These are phyloP conservation scores for Melanchra persicariae DNA, from an alignment of 2,888 invertebrate species.

Conservation along the genomic window DNA sequence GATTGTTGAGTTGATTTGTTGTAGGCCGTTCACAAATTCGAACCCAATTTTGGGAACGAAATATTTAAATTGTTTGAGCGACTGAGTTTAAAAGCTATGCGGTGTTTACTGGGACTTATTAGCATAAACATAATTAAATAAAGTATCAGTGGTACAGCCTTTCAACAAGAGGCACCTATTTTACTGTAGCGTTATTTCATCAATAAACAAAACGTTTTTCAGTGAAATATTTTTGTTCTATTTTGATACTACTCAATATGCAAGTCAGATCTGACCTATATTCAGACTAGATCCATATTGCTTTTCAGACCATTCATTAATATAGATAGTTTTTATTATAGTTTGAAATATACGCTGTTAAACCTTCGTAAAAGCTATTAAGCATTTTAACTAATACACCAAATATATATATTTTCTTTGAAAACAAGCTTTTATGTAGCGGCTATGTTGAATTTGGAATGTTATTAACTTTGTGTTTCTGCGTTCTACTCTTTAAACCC, in stretches of 20 bases:
- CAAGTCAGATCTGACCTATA: neutral
- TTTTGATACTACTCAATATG: neutral
- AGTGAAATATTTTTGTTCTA: neutral
- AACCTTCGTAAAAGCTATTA: neutral
- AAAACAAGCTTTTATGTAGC: too few relatives aligned
- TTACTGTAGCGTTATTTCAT: constrained; percentile 1
- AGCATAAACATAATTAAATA: constrained; percentile 53
- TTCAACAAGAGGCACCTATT: constrained; percentile 4
- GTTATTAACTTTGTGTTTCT: too few relatives aligned
- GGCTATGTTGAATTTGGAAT: too few relatives aligned
- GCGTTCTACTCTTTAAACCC: too few relatives aligned
- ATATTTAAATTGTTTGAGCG: constrained; percentile 52
- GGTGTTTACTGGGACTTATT: constrained; percentile 43
- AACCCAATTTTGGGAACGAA: constrained; percentile 32
- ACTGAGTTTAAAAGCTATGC: constrained; percentile 50
- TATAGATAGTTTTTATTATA: neutral
- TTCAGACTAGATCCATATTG: neutral
- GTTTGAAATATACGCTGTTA: neutral
- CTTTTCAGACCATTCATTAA: neutral
- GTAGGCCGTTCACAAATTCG: constrained; percentile 16
- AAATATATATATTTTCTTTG: neutral
- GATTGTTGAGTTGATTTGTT: constrained; percentile 37
- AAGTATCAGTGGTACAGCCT: constrained; percentile 18
- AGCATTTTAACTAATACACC: neutral
- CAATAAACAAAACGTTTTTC: neutral